phyloP scores from a whole-genome alignment of 2,797 vertebrate species.

The Hemibagrus guttatus region DNA sequence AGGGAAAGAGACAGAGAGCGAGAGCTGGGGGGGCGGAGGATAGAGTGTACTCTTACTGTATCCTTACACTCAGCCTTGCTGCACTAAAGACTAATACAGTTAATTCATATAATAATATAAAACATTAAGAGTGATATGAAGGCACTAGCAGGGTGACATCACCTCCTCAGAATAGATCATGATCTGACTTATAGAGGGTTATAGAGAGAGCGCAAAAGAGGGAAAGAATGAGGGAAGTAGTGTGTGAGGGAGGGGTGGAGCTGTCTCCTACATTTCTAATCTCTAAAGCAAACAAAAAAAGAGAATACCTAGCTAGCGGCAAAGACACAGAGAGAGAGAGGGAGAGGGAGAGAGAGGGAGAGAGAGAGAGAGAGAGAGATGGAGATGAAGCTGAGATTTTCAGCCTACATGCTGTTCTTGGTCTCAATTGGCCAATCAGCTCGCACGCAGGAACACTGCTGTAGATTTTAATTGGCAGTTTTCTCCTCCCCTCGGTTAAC shows the following conservation, averaged over 20 bases:
- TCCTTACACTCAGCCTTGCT: not conserved
- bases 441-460: conserved; percentile 28
- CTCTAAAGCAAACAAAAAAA: conserved; percentile 48
- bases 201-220: conserved; percentile 2
- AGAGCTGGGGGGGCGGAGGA: not conserved
- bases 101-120: not conserved
- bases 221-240: conserved; percentile 25
- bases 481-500: conserved; percentile 51
- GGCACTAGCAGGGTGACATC: conserved; percentile 20
- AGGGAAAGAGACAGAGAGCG: not conserved
- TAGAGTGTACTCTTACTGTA: not conserved
- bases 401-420: conserved; percentile 37
- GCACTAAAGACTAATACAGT: not conserved
- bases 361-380: no score
- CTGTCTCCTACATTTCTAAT: conserved; percentile 34
- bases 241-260: not conserved
- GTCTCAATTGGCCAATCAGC: conserved; percentile 57
- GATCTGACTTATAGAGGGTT: not conserved
- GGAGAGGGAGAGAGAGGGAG: no score
- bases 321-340: not conserved
- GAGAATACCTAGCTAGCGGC: conserved; percentile 33
- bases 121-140: not conserved
- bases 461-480: conserved; percentile 57
- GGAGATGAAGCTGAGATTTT: conserved; percentile 34
- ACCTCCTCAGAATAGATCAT: conserved; percentile 32